phyloP scores from a whole-genome alignment of 2,797 vertebrate genomes.

The Enteromius argenteus region DNA sequence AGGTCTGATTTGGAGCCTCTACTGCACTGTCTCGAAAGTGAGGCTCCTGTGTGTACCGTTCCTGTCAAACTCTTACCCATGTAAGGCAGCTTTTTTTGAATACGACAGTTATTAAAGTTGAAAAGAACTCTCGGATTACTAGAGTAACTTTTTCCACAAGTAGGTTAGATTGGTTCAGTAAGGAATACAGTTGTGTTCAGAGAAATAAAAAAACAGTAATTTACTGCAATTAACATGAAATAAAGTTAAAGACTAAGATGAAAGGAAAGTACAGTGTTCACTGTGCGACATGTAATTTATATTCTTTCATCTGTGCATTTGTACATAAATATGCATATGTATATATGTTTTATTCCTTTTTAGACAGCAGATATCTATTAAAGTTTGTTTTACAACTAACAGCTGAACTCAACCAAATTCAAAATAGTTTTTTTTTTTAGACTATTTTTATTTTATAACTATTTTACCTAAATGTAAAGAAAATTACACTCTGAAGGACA shows the following conservation, averaged over 20 bases:
- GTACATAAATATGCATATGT: neutral
- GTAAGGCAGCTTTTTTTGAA: slow-evolving; percentile 88
- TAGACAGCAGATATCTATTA: neutral
- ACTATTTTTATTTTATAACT: no score
- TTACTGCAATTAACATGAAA: neutral
- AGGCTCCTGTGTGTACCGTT: slow-evolving; percentile 85
- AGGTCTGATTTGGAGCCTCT: slow-evolving; percentile 82
- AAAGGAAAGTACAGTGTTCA: neutral
- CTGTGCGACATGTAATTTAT: no score
- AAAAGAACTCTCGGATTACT: neutral
- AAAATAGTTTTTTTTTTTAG: neutral
- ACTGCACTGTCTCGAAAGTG: slow-evolving; percentile 87
- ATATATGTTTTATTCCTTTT: neutral
- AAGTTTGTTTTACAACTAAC: neutral
- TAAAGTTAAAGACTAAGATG: neutral
- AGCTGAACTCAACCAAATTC: neutral
- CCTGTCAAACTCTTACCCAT: slow-evolving; percentile 84
- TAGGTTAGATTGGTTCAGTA: neutral
- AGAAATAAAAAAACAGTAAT: neutral
- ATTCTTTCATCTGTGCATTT: no score
- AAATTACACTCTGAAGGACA: neutral
- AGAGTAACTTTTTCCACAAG: neutral
- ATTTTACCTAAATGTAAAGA: neutral
- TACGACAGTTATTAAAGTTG: neutral
- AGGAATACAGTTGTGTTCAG: neutral